A percentile compares a stretch with the other conserved stretches of the same genome.
Evolutionary conservation across 1,140 invertebrate species (phyloP).

Genomic region (Archegozetes longisetosus): DNA sequence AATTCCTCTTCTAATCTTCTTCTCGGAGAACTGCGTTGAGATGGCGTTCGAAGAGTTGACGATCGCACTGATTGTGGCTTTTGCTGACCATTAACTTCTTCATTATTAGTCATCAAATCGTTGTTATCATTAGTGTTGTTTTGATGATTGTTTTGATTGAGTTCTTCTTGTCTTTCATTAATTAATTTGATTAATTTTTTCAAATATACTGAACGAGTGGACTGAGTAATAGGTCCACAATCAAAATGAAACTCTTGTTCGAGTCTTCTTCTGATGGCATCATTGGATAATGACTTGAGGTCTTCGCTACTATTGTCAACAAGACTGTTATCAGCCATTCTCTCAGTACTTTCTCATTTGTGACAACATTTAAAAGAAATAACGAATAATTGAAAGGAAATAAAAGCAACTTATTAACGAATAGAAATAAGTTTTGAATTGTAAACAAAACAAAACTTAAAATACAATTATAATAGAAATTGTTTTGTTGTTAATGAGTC

Average conservation of each 20-base stretch:
- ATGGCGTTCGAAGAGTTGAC: background rate
- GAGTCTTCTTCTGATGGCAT: background rate
- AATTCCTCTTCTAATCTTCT: background rate
- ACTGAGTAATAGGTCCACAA: slow-evolving; percentile 10
- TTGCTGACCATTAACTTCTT: background rate
- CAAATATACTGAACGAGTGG: slow-evolving; percentile 5
- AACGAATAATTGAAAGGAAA: too few species aligned
- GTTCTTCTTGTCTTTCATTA: background rate
- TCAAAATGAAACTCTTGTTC: background rate
- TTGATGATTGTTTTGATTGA: background rate
- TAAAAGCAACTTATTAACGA: too few species aligned
- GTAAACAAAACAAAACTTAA: too few species aligned
- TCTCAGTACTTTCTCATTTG: too few species aligned
- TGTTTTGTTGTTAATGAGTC: too few species aligned
- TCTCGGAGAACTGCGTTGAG: background rate
- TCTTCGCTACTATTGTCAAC: too few species aligned
- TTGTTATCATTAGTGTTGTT: background rate
- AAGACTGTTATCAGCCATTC: too few species aligned
- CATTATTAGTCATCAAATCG: background rate
- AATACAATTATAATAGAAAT: too few species aligned
- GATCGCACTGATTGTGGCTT: background rate
- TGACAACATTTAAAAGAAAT: too few species aligned
- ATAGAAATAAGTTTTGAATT: too few species aligned
- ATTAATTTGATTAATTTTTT: slow-evolving; percentile 7
- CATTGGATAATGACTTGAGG: background rate